Evolutionary conservation across 2,888 invertebrate species (phyloP).

Genomic region (Sarcophaga subvicina): DNA sequence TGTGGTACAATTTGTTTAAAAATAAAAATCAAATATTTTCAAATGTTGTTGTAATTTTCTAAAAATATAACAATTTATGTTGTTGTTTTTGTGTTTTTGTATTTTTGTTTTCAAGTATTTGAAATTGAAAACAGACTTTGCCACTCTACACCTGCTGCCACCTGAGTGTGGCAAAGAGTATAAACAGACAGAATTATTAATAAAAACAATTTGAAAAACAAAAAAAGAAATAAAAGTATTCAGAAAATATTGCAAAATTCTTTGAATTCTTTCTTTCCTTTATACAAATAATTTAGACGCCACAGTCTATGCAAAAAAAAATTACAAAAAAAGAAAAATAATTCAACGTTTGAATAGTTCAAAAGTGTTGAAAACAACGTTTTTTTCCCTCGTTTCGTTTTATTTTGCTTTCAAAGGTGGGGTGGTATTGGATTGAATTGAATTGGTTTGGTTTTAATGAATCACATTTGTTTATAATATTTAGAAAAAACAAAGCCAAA

Average conservation of each 20-base stretch:
- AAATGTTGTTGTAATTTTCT: neutral
- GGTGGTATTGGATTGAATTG: neutral
- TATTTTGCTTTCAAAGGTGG: too few relatives aligned
- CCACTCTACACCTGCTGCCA: conserved; percentile 47
- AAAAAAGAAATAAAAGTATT: too few relatives aligned
- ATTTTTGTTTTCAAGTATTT: neutral
- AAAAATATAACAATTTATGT: neutral
- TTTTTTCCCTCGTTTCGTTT: too few relatives aligned
- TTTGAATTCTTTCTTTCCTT: conserved; percentile 45
- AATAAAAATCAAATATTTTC: neutral
- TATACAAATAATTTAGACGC: conserved; percentile 47
- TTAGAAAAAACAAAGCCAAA: neutral
- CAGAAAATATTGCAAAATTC: conserved; percentile 22
- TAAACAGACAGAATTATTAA: neutral
- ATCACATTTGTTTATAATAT: conserved; percentile 2
- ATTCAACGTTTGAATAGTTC: conserved; percentile 13
- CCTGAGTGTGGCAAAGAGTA: conserved; percentile 5
- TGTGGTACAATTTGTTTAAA: too few relatives aligned
- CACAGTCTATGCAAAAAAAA: conserved; percentile 19
- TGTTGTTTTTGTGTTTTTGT: neutral
- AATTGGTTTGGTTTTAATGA: neutral
- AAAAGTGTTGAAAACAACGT: conserved; percentile 47
- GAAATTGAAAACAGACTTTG: conserved; percentile 16
- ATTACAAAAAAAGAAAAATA: too few relatives aligned
- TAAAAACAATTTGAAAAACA: conserved; percentile 13